These are phyloP conservation scores for Drosophila atripex DNA, from an alignment of 2,888 invertebrate species.

Conservation along the genomic window DNA sequence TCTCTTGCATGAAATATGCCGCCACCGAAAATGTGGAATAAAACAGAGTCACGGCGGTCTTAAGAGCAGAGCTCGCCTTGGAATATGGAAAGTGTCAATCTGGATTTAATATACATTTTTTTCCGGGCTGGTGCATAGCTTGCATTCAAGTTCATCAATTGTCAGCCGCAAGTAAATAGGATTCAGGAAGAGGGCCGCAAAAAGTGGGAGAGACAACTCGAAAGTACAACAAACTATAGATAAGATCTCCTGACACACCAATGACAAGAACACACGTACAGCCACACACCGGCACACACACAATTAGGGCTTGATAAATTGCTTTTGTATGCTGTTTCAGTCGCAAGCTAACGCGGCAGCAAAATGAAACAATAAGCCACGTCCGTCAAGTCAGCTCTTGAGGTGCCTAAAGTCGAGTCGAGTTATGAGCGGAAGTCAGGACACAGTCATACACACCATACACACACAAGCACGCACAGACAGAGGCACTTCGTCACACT, in stretches of 20 bases:
- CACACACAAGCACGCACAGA: slow-evolving; percentile 21
- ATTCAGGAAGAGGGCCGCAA: slow-evolving; percentile 10
- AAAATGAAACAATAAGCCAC: slow-evolving; percentile 80
- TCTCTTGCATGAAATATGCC: slow-evolving; percentile 75
- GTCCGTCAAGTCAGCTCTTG: slow-evolving; percentile 77
- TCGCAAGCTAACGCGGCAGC: slow-evolving; percentile 64
- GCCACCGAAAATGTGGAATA: slow-evolving; percentile 63
- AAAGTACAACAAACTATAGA: slow-evolving; percentile 50
- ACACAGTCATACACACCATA: slow-evolving; percentile 35
- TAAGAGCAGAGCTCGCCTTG: slow-evolving; percentile 11
- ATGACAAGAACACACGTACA: slow-evolving; percentile 60
- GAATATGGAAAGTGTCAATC: slow-evolving; percentile 75
- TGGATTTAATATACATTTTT: slow-evolving; percentile 52
- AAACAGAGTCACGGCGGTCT: slow-evolving; percentile 33
- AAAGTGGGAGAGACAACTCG: slow-evolving; percentile 32
- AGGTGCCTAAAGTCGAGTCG: slow-evolving; percentile 70
- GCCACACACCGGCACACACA: slow-evolving; percentile 44
- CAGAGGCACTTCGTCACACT: slow-evolving; percentile 68
- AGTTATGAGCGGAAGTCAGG: slow-evolving; percentile 63
- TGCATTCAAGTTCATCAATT: slow-evolving; percentile 56
- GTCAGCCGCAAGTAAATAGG: slow-evolving; percentile 39
- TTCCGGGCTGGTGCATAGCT: slow-evolving; percentile 8
- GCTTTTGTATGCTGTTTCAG: slow-evolving; percentile 74
- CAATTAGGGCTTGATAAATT: slow-evolving; percentile 80
- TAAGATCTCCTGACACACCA: slow-evolving; percentile 71